phyloP scores from a whole-genome alignment of 2,888 invertebrate species.

The Netelia melanura region DNA sequence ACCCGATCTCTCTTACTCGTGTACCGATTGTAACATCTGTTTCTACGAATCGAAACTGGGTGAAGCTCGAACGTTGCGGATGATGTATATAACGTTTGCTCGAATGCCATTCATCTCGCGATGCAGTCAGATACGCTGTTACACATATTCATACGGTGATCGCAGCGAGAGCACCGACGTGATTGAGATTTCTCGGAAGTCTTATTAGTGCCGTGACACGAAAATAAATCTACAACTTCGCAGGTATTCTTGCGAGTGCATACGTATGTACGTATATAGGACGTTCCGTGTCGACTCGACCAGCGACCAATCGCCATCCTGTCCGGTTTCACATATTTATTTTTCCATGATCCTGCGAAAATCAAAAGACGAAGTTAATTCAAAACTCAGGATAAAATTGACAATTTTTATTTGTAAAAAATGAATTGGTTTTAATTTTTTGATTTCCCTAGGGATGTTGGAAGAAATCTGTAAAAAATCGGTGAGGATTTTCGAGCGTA shows the following conservation, averaged over 20 bases:
- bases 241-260: slow-evolving; percentile 33
- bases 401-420: background rate
- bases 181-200: slow-evolving; percentile 65
- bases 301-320: no score
- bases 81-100: background rate
- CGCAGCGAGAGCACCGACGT: background rate
- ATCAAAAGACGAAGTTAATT: background rate
- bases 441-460: no score
- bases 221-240: slow-evolving; percentile 37
- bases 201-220: slow-evolving; percentile 55
- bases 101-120: slow-evolving; percentile 36
- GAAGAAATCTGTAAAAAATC: no score
- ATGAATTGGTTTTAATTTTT: background rate
- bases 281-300: no score
- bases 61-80: slow-evolving; percentile 26
- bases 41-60: slow-evolving; percentile 62
- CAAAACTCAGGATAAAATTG: background rate
- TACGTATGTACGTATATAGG: background rate
- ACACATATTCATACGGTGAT: background rate
- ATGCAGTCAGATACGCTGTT: background rate
- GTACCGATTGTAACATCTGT: slow-evolving; percentile 65
- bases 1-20: slow-evolving; percentile 62
- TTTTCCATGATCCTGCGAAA: no score
- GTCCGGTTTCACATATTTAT: no score
- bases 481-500: no score